Conservation (phyloP, 1,140 invertebrate genomes). For the Amphibalanus amphitrite region DNA sequence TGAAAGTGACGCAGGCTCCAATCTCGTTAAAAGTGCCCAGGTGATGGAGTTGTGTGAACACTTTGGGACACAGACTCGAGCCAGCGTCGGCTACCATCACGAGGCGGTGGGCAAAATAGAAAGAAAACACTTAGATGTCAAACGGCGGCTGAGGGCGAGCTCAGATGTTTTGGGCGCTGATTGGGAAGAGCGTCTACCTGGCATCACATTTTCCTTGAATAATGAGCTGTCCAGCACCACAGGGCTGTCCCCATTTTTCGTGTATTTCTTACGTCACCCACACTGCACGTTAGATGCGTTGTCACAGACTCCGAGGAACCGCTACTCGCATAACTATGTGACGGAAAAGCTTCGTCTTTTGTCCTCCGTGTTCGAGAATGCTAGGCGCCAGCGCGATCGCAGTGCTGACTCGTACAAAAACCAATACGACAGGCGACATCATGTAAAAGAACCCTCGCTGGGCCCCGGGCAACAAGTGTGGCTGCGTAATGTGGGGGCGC, state of each 20-base stretch:
- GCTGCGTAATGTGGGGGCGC: not conserved
- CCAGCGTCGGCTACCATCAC: not conserved
- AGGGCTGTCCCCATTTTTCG: not conserved
- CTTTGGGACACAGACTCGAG: not conserved
- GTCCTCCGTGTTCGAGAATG: not conserved
- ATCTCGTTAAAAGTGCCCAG: not conserved
- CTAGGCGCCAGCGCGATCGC: not conserved
- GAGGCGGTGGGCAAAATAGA: not conserved
- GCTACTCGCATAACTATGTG: not conserved
- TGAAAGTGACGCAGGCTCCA: not conserved
- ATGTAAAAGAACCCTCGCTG: not conserved
- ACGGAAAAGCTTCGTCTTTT: not conserved
- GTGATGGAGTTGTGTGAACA: not conserved
- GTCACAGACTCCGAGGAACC: not conserved
- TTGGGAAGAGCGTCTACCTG: not conserved
- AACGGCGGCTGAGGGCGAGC: not conserved
- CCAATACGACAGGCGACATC: not conserved
- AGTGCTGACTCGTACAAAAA: not conserved
- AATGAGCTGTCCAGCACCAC: not conserved
- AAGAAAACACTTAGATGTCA: not conserved
- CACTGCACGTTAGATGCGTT: not conserved
- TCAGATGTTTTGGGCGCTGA: not conserved
- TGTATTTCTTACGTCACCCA: not conserved
- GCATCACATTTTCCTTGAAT: not conserved
- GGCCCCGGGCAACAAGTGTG: not conserved